Evolutionary conservation across 2,113 vertebrate species (phyloP).

Genomic region (Melanerpes formicivorus): DNA sequence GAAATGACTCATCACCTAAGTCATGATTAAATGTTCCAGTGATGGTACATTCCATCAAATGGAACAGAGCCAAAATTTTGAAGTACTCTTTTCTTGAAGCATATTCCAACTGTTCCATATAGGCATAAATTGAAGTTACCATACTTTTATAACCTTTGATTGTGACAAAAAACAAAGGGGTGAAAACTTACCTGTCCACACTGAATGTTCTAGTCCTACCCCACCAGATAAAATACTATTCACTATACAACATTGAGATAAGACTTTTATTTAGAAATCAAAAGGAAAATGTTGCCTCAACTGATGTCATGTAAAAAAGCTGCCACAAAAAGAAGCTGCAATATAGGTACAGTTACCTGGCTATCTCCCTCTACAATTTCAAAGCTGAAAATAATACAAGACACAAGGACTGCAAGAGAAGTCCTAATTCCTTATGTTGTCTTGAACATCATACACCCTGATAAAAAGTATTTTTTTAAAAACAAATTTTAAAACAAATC

Average conservation of each 20-base stretch:
- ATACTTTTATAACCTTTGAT: not conserved
- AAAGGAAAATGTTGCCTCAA: not conserved
- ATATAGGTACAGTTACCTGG: not conserved
- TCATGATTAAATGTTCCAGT: not conserved
- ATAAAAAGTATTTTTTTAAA: not conserved
- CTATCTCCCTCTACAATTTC: not conserved
- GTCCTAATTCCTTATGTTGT: not conserved
- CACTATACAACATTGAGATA: not conserved
- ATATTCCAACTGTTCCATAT: not conserved
- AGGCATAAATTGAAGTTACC: not conserved
- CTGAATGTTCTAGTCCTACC: not conserved
- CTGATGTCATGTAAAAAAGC: not conserved
- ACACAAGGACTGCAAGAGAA: not conserved
- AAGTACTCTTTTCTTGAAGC: not conserved
- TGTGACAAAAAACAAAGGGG: not conserved
- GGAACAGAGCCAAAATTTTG: not conserved
- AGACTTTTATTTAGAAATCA: not conserved
- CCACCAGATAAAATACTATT: not conserved
- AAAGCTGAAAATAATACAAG: not conserved
- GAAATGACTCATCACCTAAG: slow-evolving; percentile 32
- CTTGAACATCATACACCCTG: not conserved
- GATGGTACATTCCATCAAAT: not conserved
- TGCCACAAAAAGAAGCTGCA: not conserved
- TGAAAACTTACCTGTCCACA: not conserved
- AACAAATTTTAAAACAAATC: not conserved